phyloP scores from a whole-genome alignment of 2,888 invertebrate genomes.

The Volucella inanis region DNA sequence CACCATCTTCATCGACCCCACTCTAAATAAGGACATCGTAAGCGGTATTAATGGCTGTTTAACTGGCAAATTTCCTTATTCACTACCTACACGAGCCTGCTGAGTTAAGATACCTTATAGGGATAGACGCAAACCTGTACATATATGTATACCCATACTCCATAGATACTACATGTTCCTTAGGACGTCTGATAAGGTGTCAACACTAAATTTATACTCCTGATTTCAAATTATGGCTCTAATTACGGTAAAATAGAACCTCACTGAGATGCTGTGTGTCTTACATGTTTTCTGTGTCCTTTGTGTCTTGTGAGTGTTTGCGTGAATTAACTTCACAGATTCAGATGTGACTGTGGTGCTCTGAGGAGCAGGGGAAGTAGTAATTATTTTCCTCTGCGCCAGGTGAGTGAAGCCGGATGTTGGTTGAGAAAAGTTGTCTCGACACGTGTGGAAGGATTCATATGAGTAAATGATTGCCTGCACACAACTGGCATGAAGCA shows the following conservation, averaged over 20 bases:
- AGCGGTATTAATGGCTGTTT: conserved; percentile 44
- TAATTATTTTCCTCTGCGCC: conserved; percentile 21
- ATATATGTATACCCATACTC: too few species aligned
- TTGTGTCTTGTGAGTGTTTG: conserved; percentile 2
- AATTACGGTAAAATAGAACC: conserved; percentile 60
- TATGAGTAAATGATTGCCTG: conserved; percentile 28
- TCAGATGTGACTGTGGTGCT: background rate
- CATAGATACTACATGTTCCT: too few species aligned
- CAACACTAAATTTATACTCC: conserved; percentile 67
- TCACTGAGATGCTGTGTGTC: conserved; percentile 25
- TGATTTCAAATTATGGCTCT: conserved; percentile 68
- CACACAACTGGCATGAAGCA: conserved; percentile 31
- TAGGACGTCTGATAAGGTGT: conserved; percentile 45
- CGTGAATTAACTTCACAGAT: conserved; percentile 40
- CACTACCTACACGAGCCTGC: conserved; percentile 13
- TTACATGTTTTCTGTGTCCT: conserved; percentile 20
- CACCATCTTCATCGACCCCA: too few species aligned
- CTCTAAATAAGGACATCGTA: background rate
- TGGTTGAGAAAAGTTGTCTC: conserved; percentile 24
- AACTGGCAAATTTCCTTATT: conserved; percentile 47
- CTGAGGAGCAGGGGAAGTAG: background rate
- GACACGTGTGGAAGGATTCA: conserved; percentile 45
- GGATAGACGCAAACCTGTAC: background rate
- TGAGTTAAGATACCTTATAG: background rate
- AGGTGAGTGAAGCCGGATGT: background rate